Evolutionary conservation across 2,113 vertebrate genomes (phyloP).

Genomic region (Sylvia atricapilla): DNA sequence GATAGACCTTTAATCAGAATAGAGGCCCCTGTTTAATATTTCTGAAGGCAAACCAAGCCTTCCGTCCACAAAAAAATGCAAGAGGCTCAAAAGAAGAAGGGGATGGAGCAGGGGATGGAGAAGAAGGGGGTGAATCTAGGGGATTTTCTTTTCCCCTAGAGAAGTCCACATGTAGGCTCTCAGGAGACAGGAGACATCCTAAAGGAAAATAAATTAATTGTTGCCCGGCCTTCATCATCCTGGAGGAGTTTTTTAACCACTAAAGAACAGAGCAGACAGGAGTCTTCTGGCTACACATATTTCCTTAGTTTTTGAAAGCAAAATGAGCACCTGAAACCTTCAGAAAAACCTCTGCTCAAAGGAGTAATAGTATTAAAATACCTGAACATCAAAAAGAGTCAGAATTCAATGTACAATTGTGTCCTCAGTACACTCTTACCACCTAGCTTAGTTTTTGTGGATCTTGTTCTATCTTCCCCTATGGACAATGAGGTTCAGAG

Average conservation of each 20-base stretch:
- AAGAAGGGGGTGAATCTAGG: no score
- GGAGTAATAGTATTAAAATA: not conserved
- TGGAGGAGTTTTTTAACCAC: not conserved
- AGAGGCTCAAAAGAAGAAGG: not conserved
- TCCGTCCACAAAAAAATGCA: not conserved
- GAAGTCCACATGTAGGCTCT: not conserved
- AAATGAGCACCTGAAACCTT: not conserved
- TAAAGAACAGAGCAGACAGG: not conserved
- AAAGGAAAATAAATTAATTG: not conserved
- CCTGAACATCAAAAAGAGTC: not conserved
- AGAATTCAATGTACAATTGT: not conserved
- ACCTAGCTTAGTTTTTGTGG: not conserved
- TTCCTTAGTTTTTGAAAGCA: not conserved
- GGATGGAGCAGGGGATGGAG: not conserved
- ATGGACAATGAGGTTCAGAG: not conserved
- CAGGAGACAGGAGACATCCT: not conserved
- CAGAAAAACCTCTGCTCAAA: not conserved
- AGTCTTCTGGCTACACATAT: not conserved
- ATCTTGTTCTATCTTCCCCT: not conserved
- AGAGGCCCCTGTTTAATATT: not conserved
- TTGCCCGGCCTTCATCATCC: not conserved
- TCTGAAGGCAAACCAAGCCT: not conserved
- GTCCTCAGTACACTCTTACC: not conserved
- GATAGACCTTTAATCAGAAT: not conserved
- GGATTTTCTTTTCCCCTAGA: not conserved